Evolutionary conservation across 2,113 vertebrate species (phyloP).

Genomic region (Sylvilagus bachmani): DNA sequence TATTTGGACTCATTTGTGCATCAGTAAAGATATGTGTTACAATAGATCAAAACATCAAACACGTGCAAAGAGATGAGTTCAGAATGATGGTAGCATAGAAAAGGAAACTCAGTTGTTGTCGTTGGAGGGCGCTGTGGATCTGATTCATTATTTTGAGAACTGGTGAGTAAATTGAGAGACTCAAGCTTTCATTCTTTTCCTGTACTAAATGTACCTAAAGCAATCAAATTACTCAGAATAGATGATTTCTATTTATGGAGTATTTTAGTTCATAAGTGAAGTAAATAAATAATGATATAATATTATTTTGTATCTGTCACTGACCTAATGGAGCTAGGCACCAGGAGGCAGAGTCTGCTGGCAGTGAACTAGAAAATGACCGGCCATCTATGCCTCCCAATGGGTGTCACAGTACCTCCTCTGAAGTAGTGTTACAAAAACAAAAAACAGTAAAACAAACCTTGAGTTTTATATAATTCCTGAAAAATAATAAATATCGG

Average conservation of each 20-base stretch:
- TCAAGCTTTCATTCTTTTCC: background rate
- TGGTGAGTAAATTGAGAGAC: constrained; percentile 33
- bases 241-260: background rate
- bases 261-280: background rate
- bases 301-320: background rate
- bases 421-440: background rate
- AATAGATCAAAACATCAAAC: background rate
- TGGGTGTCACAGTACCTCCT: background rate
- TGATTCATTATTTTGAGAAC: constrained; percentile 44
- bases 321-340: background rate
- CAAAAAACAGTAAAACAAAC: constrained; percentile 13
- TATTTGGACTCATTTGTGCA: background rate
- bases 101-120: background rate
- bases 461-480: background rate
- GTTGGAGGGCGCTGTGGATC: background rate
- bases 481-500: background rate
- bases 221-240: background rate
- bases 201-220: background rate
- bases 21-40: background rate
- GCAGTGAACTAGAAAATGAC: background rate
- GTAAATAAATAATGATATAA: background rate
- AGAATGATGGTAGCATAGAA: background rate
- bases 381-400: background rate
- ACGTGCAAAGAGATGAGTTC: background rate
- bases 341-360: background rate